These are phyloP conservation scores for Anodontia alba DNA, from an alignment of 2,888 invertebrate genomes.

Conservation along the genomic window DNA sequence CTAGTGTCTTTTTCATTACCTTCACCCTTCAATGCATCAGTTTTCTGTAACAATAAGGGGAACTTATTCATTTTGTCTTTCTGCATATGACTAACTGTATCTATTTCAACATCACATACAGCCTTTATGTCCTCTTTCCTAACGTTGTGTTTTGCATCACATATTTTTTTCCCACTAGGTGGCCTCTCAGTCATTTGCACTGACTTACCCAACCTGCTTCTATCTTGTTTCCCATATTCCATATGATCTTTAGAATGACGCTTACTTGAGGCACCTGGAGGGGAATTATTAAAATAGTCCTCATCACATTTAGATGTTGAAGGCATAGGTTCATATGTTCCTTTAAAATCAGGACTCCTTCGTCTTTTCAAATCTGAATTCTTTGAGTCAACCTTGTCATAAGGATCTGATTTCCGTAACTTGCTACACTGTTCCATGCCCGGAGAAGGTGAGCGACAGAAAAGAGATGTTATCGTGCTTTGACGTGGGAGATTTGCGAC, in stretches of 20 bases:
- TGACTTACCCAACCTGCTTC: background rate
- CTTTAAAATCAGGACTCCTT: background rate
- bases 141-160: background rate
- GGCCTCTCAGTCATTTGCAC: background rate
- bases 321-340: slow-evolving; percentile 33
- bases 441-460: slow-evolving; percentile 52
- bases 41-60: slow-evolving; percentile 21
- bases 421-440: slow-evolving; percentile 31
- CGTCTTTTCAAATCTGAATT: background rate
- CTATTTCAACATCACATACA: too few relatives aligned
- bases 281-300: slow-evolving; percentile 4
- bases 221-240: slow-evolving; percentile 17
- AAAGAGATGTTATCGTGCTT: slow-evolving; percentile 47
- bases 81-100: slow-evolving; percentile 44
- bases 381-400: slow-evolving; percentile 2
- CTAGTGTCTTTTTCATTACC: background rate
- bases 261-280: background rate
- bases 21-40: background rate
- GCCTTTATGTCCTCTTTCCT: too few relatives aligned
- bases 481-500: slow-evolving; percentile 84
- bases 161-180: slow-evolving; percentile 8
- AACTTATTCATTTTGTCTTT: slow-evolving; percentile 52
- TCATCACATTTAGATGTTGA: slow-evolving; percentile 49
- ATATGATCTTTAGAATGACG: slow-evolving; percentile 11
- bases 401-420: slow-evolving; percentile 13